Evolutionary conservation across 2,797 vertebrate species (phyloP).

Genomic region (Hafferia zeledoni): DNA sequence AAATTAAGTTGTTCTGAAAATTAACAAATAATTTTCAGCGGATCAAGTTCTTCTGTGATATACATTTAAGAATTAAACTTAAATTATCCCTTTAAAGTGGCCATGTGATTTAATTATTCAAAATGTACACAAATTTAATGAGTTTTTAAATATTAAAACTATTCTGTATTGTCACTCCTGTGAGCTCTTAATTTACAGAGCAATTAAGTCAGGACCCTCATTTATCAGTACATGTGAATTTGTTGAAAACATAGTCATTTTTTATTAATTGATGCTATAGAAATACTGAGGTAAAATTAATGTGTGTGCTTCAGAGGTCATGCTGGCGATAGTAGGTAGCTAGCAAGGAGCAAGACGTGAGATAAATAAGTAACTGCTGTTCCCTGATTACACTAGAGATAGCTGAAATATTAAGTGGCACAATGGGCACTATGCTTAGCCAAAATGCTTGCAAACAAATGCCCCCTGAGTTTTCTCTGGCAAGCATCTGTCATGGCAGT

Average conservation of each 20-base stretch:
- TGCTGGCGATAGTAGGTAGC: constrained; percentile 79
- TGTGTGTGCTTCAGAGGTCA: constrained; percentile 91
- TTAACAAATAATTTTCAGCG: constrained; percentile 46
- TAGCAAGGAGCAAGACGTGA: constrained; percentile 81
- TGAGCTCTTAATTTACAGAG: constrained; percentile 99
- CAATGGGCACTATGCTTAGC: constrained; percentile 77
- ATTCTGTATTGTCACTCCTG: constrained; percentile 89
- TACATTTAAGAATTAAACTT: constrained; percentile 78
- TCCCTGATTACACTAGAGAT: constrained; percentile 81
- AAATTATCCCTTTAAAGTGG: constrained; percentile 79
- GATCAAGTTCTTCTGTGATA: constrained; percentile 66
- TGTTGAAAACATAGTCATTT: constrained; percentile 93
- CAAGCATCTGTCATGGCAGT: constrained; percentile 84
- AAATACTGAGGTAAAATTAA: constrained; percentile 94
- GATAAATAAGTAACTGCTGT: constrained; percentile 87
- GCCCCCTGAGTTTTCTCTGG: constrained; percentile 78
- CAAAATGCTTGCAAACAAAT: constrained; percentile 77
- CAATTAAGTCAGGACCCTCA: constrained; percentile 97
- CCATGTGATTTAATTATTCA: constrained; percentile 84
- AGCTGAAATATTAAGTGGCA: constrained; percentile 77
- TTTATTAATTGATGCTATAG: constrained; percentile 97
- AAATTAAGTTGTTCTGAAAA: constrained; percentile 56
- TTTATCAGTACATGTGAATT: constrained; percentile 96
- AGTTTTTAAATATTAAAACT: constrained; percentile 99
- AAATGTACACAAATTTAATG: constrained; percentile 91